Base-by-base conservation (phyloP, 2,797 vertebrate species). In the Neostethus bicornis region DNA sequence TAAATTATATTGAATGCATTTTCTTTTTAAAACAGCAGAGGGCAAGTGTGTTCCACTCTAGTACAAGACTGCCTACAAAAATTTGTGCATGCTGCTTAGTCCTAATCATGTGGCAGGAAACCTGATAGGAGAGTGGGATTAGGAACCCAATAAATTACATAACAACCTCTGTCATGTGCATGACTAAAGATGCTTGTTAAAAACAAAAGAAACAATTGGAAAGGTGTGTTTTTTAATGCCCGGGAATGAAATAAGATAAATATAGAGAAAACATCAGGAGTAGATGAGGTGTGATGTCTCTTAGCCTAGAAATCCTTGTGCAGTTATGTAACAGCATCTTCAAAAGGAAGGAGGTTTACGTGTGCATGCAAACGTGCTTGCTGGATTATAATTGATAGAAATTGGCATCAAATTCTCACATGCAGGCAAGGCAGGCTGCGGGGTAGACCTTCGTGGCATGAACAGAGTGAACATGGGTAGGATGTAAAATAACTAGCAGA, bases 241-340 rank as follows among this genome's bases (percentile, higher is more conserved):
- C 38, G 66, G 35, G 26, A 23, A 49, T 51, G 52, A 21, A 24
- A 61, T 50, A 46, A 58, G 43, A 39, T 46, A 19, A 34, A 54
- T 13, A n/a, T 31, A 54, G 39, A 59, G 35, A 39, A 50, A 49
- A 61, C 35, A 52, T 31, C 29, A 23, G 21, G 23, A 28, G 60
- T 44, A 50, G 16, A 41, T 19, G 61, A 61, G 64, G 61, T 54
- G 69, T 73, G 75, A 83, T 79, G 63, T 78, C 58, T 43, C 38
- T 63, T 64, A 81, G 75, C 77, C 75, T 64, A 83, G 75, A 81
- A 72, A 82, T 84, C 72, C 61, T 76, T 8, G 41, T 77, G 68
- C 64, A 11, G 56, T 91, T 90, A 91, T 86, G 80, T 85, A 90
- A 90, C 77, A 14, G 25, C 51, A 69, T 82, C 75, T 84, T 78